Conservation (phyloP, 2,888 invertebrate genomes). For the Hydrotaea diabolus region DNA sequence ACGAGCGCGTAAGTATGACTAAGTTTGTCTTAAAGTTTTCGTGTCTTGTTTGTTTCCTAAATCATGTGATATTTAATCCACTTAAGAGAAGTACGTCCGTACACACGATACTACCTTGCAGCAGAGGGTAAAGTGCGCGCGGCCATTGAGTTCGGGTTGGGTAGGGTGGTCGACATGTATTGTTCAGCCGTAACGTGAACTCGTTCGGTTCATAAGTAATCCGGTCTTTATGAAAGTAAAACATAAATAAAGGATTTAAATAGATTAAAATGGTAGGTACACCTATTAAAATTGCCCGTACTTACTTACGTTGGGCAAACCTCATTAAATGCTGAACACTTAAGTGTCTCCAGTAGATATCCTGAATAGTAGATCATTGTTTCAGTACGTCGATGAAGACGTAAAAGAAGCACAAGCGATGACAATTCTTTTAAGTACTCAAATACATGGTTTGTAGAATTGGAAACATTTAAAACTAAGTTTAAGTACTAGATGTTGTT, state of each 20-base stretch:
- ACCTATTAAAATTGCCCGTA: background rate
- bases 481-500: no score
- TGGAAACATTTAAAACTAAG: no score
- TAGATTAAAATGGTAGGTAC: constrained; percentile 15
- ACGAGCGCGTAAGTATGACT: constrained; percentile 40
- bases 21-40: constrained; percentile 63
- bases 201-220: constrained; percentile 63
- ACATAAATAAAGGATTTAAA: constrained; percentile 29
- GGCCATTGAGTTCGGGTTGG: background rate
- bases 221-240: constrained; percentile 39
- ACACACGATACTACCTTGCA: background rate
- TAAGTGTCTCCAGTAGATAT: constrained; percentile 5
- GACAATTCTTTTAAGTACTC: background rate
- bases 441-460: background rate
- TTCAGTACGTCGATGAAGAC: background rate
- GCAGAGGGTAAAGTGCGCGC: background rate
- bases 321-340: constrained; percentile 23
- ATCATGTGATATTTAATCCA: constrained; percentile 67
- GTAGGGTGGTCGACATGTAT: background rate
- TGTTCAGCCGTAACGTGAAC: constrained; percentile 59
- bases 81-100: constrained; percentile 46
- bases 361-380: background rate
- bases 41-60: constrained; percentile 37
- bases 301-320: background rate
- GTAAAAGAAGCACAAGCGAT: background rate